A percentile compares a stretch with the other conserved stretches of the same genome.
Evolutionary conservation across 2,888 invertebrate genomes (phyloP).

Genomic region (Tortricodes alternella): DNA sequence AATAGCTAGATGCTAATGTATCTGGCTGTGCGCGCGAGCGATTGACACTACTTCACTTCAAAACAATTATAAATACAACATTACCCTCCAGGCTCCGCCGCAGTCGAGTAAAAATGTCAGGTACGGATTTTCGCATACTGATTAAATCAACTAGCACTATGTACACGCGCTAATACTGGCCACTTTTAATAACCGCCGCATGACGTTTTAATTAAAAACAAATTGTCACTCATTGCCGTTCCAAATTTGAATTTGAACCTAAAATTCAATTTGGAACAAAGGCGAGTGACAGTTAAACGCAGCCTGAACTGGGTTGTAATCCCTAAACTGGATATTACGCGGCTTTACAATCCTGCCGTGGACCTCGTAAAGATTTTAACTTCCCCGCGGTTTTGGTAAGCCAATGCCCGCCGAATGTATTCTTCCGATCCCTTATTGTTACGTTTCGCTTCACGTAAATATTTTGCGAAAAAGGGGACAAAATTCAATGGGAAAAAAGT

Average conservation of each 20-base stretch:
- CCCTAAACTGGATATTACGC: slow-evolving; percentile 23
- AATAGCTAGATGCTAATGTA: too few relatives aligned
- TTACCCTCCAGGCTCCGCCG: too few relatives aligned
- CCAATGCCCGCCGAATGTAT: background rate
- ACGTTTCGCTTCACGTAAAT: background rate
- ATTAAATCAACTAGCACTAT: too few relatives aligned
- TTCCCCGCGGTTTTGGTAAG: slow-evolving; percentile 7
- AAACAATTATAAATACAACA: too few relatives aligned
- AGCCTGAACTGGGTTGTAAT: slow-evolving; percentile 15
- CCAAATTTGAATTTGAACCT: slow-evolving; percentile 22
- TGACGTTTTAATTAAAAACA: slow-evolving; percentile 22
- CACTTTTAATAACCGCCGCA: background rate
- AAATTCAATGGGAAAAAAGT: background rate
- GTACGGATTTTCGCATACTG: too few relatives aligned
- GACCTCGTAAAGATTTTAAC: slow-evolving; percentile 11
- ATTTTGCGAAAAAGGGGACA: background rate
- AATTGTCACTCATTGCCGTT: slow-evolving; percentile 16
- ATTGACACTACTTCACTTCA: too few relatives aligned
- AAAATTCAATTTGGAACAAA: slow-evolving; percentile 19
- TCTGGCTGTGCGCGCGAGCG: too few relatives aligned
- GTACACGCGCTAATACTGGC: slow-evolving; percentile 1
- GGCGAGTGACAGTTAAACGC: slow-evolving; percentile 15
- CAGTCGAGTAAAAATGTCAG: too few relatives aligned
- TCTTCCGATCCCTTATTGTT: slow-evolving; percentile 8
- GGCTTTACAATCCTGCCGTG: background rate